phyloP scores from a whole-genome alignment of 2,888 invertebrate genomes.

The Tridacna crocea region DNA sequence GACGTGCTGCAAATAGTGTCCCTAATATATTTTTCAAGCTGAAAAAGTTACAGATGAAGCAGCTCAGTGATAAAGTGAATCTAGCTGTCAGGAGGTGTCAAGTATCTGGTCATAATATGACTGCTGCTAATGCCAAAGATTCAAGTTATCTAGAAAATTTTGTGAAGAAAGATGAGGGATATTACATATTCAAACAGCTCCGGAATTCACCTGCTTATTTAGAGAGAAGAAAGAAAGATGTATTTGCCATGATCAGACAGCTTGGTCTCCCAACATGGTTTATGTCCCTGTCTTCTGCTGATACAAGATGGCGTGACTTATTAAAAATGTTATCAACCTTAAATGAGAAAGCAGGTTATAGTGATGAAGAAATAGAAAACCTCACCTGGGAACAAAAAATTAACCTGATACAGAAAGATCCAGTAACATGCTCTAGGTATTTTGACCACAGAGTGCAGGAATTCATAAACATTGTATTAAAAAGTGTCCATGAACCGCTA shows the following conservation, averaged over 20 bases:
- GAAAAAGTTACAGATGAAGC: background rate
- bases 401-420: slow-evolving; percentile 33
- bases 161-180: slow-evolving; percentile 74
- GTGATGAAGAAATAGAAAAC: slow-evolving; percentile 36
- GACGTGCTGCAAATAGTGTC: slow-evolving; percentile 40
- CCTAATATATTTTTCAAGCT: slow-evolving; percentile 42
- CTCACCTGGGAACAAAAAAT: slow-evolving; percentile 48
- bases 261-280: slow-evolving; percentile 59
- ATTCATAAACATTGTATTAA: slow-evolving; percentile 48
- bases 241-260: slow-evolving; percentile 59
- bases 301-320: slow-evolving; percentile 45
- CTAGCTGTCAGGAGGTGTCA: slow-evolving; percentile 45
- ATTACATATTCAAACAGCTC: slow-evolving; percentile 71
- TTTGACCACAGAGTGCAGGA: slow-evolving; percentile 40
- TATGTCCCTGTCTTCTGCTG: slow-evolving; percentile 43
- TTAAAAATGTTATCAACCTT: slow-evolving; percentile 50
- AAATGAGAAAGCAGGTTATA: slow-evolving; percentile 27
- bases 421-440: slow-evolving; percentile 30
- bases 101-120: slow-evolving; percentile 34
- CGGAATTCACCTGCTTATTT: slow-evolving; percentile 48
- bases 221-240: slow-evolving; percentile 49
- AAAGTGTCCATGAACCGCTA: slow-evolving; percentile 43
- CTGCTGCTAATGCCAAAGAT: slow-evolving; percentile 38
- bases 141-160: slow-evolving; percentile 41
- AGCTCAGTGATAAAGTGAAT: slow-evolving; percentile 44